These are phyloP conservation scores for Solenopsis invicta DNA, from an alignment of 1,140 invertebrate species.

Conservation along the genomic window DNA sequence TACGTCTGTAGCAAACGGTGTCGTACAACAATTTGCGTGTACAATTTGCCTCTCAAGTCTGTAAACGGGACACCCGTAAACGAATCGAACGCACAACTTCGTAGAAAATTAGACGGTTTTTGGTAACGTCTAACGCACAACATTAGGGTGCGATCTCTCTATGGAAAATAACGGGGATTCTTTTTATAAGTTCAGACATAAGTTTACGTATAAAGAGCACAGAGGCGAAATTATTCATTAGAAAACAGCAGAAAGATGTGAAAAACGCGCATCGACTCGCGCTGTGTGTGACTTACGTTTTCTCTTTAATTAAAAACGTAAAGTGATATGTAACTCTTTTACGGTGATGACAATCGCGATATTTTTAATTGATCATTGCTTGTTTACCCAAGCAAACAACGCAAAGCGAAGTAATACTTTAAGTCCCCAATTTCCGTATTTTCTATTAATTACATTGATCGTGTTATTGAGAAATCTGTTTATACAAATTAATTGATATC, in stretches of 20 bases:
- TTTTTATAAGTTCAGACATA: not conserved
- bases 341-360: constrained; percentile 48
- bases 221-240: not conserved
- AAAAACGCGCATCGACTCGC: not conserved
- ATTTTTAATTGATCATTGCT: constrained; percentile 17
- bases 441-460: not conserved
- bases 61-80: not conserved
- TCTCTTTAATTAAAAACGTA: constrained; percentile 17
- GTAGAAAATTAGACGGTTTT: constrained; percentile 5
- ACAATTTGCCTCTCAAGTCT: constrained; percentile 4
- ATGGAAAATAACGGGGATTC: not conserved
- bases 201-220: not conserved
- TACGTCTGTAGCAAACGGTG: not conserved
- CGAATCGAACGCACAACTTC: constrained; percentile 45
- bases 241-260: not conserved
- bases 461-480: not conserved
- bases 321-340: not conserved
- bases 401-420: not conserved
- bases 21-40: not conserved
- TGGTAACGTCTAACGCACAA: constrained; percentile 22
- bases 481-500: not conserved
- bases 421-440: not conserved
- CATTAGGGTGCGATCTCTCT: not conserved
- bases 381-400: not conserved
- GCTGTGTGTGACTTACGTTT: not conserved